Conservation (phyloP, 2,797 vertebrate species). For the Sphenopsis melanotis region DNA sequence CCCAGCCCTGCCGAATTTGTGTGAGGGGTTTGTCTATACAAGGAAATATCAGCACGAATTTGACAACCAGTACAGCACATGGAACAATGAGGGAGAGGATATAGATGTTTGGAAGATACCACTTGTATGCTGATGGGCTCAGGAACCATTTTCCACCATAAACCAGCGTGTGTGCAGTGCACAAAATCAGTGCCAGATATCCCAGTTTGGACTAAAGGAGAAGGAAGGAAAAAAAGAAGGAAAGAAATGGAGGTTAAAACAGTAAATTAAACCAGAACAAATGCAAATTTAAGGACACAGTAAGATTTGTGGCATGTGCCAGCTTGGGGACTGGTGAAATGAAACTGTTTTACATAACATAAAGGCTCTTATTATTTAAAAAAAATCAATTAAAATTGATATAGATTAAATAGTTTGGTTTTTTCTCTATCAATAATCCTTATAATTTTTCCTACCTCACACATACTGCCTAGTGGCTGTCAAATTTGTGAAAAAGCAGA, state of each 20-base stretch:
- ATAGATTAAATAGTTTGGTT: background rate
- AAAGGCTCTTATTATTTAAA: background rate
- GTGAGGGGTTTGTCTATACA: constrained; percentile 84
- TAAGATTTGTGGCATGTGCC: background rate
- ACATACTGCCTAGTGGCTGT: background rate
- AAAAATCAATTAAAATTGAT: background rate
- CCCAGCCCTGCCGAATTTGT: constrained; percentile 88
- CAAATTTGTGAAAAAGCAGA: background rate
- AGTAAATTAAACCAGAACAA: background rate
- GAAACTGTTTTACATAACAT: background rate
- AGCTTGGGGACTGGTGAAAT: background rate
- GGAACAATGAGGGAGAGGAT: constrained; percentile 85
- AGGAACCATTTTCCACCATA: constrained; percentile 86
- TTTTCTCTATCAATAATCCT: background rate
- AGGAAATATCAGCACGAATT: constrained; percentile 83
- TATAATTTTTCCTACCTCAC: background rate
- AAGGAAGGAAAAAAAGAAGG: background rate
- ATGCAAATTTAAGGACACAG: background rate
- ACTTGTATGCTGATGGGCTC: constrained; percentile 67
- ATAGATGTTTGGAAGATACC: constrained; percentile 82
- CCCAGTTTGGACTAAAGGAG: constrained; percentile 87
- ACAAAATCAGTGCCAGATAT: constrained; percentile 84
- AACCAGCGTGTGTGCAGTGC: constrained; percentile 82
- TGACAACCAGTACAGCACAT: constrained; percentile 81
- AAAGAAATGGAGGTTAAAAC: background rate